These are phyloP conservation scores for Actenoides lindsayi DNA, from an alignment of 2,113 vertebrate genomes.

Conservation along the genomic window DNA sequence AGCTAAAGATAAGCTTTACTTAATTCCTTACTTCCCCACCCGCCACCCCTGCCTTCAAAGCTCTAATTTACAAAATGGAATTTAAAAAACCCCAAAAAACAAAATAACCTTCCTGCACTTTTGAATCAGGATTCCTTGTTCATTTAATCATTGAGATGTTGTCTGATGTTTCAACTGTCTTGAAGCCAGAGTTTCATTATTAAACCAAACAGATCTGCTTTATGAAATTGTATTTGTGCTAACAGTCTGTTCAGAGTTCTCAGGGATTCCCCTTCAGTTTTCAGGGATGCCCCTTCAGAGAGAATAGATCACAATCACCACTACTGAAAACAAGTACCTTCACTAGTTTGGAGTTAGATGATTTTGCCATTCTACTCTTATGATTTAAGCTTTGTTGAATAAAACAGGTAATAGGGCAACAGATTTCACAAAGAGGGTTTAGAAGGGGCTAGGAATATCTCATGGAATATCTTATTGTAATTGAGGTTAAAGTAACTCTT, in stretches of 20 bases:
- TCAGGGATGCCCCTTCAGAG: neutral
- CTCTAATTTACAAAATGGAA: neutral
- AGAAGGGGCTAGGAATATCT: neutral
- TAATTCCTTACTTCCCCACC: neutral
- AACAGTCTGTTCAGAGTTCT: neutral
- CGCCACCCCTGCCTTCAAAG: neutral
- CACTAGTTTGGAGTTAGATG: neutral
- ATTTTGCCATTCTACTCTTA: neutral
- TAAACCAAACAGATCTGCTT: neutral
- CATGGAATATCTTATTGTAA: neutral
- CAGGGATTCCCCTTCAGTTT: neutral
- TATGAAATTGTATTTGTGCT: neutral
- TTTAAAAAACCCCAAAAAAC: neutral
- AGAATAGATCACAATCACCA: neutral
- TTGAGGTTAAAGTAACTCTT: neutral
- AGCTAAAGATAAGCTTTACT: neutral
- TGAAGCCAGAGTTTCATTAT: neutral
- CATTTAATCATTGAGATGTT: neutral
- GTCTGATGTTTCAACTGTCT: neutral
- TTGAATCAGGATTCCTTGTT: neutral
- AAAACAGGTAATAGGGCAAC: neutral
- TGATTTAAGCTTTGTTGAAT: neutral
- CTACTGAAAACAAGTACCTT: neutral
- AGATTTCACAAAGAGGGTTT: neutral
- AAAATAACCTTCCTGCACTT: neutral